Conservation (phyloP, 2,888 invertebrate species). For the Euproctis similis region DNA sequence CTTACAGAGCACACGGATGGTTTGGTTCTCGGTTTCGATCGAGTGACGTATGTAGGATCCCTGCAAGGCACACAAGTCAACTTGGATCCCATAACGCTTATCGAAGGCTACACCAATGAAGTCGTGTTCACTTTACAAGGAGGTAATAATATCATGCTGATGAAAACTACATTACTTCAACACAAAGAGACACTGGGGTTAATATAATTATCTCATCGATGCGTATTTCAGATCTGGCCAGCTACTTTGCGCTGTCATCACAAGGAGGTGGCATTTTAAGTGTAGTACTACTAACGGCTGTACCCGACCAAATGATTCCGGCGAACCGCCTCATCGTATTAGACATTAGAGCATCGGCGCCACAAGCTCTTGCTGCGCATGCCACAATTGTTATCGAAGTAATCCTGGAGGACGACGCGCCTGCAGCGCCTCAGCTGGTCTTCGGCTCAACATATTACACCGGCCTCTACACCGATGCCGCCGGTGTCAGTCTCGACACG, state of each 20-base stretch:
- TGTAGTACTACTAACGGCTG: conserved; percentile 9
- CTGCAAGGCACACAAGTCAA: conserved; percentile 10
- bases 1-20: conserved; percentile 9
- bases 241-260: conserved; percentile 12
- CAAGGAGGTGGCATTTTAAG: conserved; percentile 10
- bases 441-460: conserved; percentile 25
- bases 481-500: conserved; percentile 19
- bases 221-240: conserved; percentile 10
- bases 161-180: too few relatives aligned
- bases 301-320: conserved; percentile 21
- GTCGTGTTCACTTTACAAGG: conserved; percentile 26
- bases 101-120: conserved; percentile 21
- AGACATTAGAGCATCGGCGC: conserved; percentile 19
- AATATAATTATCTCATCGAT: background rate
- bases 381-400: conserved; percentile 22
- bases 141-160: too few relatives aligned
- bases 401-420: conserved; percentile 4
- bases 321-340: conserved; percentile 16
- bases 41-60: conserved; percentile 14
- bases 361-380: conserved; percentile 12
- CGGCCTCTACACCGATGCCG: conserved; percentile 21
- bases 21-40: conserved; percentile 17
- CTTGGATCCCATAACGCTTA: conserved; percentile 26
- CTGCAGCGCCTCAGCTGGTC: conserved; percentile 4
- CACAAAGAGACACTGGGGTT: too few relatives aligned